A percentile compares a stretch with the other conserved stretches of the same genome.
Conservation (phyloP, 2,113 vertebrate species). For the Megatriorchis doriae region DNA sequence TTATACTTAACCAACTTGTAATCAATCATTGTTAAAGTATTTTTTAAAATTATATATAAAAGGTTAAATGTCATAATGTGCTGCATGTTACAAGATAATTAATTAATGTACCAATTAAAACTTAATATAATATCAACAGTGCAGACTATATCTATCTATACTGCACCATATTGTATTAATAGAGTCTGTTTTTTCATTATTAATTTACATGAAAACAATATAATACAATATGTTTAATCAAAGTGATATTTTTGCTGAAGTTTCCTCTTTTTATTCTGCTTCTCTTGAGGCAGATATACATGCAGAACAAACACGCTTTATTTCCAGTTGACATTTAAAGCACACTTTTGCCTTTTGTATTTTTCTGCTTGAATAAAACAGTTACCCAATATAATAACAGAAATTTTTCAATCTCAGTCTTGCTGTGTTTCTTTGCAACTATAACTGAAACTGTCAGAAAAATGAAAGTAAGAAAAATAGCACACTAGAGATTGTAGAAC, state of each 20-base stretch:
- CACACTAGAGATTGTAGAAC: conserved; percentile 34
- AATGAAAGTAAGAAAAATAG: conserved; percentile 68
- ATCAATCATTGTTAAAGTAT: neutral
- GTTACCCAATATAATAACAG: conserved; percentile 58
- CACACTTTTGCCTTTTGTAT: conserved; percentile 23
- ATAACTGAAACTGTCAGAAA: conserved; percentile 65
- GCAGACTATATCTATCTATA: neutral
- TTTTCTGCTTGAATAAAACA: conserved; percentile 62
- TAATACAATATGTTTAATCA: neutral
- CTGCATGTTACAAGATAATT: neutral
- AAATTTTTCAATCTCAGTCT: conserved; percentile 52
- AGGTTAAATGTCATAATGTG: neutral
- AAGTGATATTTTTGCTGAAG: neutral
- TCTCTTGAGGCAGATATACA: neutral
- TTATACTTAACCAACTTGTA: neutral
- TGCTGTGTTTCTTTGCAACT: conserved; percentile 45
- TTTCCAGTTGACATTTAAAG: conserved; percentile 66
- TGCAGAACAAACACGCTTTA: conserved; percentile 34
- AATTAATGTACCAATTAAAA: neutral
- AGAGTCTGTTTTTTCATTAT: neutral
- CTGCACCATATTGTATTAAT: neutral
- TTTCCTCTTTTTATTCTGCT: neutral
- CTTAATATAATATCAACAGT: neutral
- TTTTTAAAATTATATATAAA: neutral
- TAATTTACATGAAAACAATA: neutral